Percentiles rank a stretch among this genome's conserved stretches.
phyloP scores from a whole-genome alignment of 2,113 vertebrate genomes.

The Etia nguti region DNA sequence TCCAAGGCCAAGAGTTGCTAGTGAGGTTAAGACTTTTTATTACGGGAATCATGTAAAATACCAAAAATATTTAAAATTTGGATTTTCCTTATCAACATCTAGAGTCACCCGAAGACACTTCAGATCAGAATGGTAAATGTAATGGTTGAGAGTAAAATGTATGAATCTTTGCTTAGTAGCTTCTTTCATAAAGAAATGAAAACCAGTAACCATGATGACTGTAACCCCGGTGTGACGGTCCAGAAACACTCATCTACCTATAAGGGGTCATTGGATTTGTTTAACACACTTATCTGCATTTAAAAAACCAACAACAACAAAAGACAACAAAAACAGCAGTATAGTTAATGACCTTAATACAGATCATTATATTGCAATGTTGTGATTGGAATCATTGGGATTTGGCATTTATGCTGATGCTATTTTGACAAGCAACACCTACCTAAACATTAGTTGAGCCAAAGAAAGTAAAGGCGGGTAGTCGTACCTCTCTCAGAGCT shows the following conservation, averaged over 20 bases:
- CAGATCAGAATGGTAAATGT: neutral
- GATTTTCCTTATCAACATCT: neutral
- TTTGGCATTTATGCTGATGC: neutral
- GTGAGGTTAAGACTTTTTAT: neutral
- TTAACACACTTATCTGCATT: neutral
- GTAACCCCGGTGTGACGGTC: neutral
- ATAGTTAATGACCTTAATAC: neutral
- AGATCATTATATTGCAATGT: neutral
- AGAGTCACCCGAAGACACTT: neutral
- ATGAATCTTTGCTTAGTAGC: neutral
- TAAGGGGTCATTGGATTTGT: neutral
- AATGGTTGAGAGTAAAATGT: neutral
- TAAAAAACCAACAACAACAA: neutral
- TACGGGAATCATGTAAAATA: neutral
- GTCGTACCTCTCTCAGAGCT: slow-evolving; percentile 76
- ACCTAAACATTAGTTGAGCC: neutral
- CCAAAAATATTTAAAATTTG: neutral
- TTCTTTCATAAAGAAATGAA: neutral
- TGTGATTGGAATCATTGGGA: neutral
- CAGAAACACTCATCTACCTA: no score
- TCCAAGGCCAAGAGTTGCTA: neutral
- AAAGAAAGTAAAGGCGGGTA: neutral
- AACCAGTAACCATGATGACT: neutral
- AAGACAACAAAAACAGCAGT: neutral
- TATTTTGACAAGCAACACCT: neutral